phyloP scores from a whole-genome alignment of 2,888 invertebrate species.

The Baccha elongata region DNA sequence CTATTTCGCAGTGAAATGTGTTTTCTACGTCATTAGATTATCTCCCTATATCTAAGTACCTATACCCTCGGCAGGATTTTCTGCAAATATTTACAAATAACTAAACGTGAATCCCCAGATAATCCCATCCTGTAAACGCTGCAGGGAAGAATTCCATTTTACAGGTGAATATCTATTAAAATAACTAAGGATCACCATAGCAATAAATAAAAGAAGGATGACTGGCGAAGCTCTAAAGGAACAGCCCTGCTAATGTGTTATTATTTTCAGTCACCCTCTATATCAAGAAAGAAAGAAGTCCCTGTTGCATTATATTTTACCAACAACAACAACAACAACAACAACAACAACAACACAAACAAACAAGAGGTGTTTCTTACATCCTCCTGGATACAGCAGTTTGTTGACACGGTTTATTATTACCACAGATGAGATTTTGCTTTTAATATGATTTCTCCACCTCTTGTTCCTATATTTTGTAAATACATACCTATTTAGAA shows the following conservation, averaged over 20 bases:
- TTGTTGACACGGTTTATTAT: conserved; percentile 68
- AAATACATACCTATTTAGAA: background rate
- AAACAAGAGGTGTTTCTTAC: background rate
- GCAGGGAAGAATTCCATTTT: conserved; percentile 41
- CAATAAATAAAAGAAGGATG: conserved; percentile 63
- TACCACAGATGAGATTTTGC: conserved; percentile 68
- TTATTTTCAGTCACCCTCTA: conserved; percentile 49
- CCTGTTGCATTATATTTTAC: conserved; percentile 54
- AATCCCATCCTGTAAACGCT: background rate
- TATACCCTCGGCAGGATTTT: conserved; percentile 10
- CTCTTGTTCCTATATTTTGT: background rate
- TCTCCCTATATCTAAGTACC: conserved; percentile 28
- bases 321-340: conserved; percentile 6
- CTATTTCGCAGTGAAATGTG: conserved; percentile 51
- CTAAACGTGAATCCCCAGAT: conserved; percentile 31
- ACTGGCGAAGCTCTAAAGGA: conserved; percentile 29
- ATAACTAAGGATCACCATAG: conserved; percentile 63
- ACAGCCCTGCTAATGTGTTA: conserved; percentile 60
- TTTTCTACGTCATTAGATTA: conserved; percentile 64
- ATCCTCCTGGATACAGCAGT: conserved; percentile 10
- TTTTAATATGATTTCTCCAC: conserved; percentile 15
- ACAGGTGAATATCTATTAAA: conserved; percentile 66
- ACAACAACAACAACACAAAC: conserved; percentile 7
- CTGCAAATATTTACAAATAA: conserved; percentile 64
- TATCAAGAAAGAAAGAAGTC: background rate